Percentiles rank a stretch among this genome's conserved stretches.
Conservation (phyloP, 2,797 vertebrate genomes). For the Sparus aurata region DNA sequence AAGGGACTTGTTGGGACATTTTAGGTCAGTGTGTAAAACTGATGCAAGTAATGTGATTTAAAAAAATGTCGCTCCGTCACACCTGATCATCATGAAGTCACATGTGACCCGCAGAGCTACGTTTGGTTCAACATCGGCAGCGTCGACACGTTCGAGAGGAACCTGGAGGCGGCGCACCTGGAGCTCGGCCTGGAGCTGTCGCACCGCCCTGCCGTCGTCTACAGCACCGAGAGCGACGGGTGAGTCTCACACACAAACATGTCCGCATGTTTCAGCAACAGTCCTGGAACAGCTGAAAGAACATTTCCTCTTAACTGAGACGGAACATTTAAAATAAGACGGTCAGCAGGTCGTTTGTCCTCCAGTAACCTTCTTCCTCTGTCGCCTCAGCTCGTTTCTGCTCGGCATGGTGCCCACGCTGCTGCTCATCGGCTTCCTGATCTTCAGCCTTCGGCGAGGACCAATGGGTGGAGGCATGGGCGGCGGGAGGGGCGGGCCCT, state of each 20-base stretch:
- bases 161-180: slow-evolving; percentile 92
- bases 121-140: slow-evolving; percentile 99
- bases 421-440: slow-evolving; percentile 92
- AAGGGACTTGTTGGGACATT: too few species aligned
- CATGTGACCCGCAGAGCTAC: slow-evolving; percentile 79
- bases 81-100: neutral
- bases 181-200: slow-evolving; percentile 91
- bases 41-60: too few species aligned
- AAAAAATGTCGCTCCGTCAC: too few species aligned
- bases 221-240: slow-evolving; percentile 94
- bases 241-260: slow-evolving; percentile 72
- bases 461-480: slow-evolving; percentile 89
- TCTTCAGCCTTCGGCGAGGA: slow-evolving; percentile 92
- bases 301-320: neutral
- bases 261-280: too few species aligned
- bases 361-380: neutral
- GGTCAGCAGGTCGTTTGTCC: too few species aligned
- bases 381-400: slow-evolving; percentile 88
- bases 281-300: too few species aligned
- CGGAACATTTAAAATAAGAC: too few species aligned
- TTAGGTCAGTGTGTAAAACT: too few species aligned
- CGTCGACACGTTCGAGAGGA: slow-evolving; percentile 96
- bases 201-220: slow-evolving; percentile 88
- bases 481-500: slow-evolving; percentile 93
- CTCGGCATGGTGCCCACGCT: slow-evolving; percentile 93